Evolutionary conservation across 2,797 vertebrate genomes (phyloP).

Genomic region (Hoplostethus atlanticus): DNA sequence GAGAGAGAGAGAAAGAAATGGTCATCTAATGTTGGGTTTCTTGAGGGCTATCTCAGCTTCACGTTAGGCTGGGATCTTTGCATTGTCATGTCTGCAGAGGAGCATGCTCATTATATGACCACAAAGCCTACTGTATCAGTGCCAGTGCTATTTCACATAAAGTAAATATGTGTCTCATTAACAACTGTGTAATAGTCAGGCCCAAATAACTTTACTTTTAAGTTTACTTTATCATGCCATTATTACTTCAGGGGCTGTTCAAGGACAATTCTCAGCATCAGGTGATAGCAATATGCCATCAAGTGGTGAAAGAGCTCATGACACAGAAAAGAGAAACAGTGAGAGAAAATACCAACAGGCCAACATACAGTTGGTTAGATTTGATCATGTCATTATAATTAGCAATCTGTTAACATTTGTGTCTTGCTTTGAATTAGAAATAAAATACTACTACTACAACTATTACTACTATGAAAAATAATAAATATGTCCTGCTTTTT

Average conservation of each 20-base stretch:
- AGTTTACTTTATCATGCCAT: not conserved
- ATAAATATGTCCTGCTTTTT: conserved; percentile 1
- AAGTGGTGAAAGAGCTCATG: conserved; percentile 58
- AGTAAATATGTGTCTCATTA: not conserved
- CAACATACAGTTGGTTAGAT: not conserved
- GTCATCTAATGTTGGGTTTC: not conserved
- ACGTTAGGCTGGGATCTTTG: not conserved
- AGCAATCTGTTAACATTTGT: not conserved
- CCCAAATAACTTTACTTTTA: not conserved
- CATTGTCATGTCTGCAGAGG: not conserved
- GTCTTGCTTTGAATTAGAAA: not conserved
- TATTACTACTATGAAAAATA: too few species aligned
- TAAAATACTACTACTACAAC: too few species aligned
- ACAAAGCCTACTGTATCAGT: not conserved
- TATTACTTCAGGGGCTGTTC: not conserved
- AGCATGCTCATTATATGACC: not conserved
- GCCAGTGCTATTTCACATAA: not conserved
- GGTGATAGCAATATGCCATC: conserved; percentile 52
- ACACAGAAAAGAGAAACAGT: not conserved
- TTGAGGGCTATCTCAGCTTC: conserved; percentile 3
- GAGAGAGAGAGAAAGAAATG: not conserved
- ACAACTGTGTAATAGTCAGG: not conserved
- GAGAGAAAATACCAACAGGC: not conserved
- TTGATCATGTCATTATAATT: not conserved
- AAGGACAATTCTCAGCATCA: not conserved